phyloP scores from a whole-genome alignment of 1,140 invertebrate species.

The Drosophila navojoa region DNA sequence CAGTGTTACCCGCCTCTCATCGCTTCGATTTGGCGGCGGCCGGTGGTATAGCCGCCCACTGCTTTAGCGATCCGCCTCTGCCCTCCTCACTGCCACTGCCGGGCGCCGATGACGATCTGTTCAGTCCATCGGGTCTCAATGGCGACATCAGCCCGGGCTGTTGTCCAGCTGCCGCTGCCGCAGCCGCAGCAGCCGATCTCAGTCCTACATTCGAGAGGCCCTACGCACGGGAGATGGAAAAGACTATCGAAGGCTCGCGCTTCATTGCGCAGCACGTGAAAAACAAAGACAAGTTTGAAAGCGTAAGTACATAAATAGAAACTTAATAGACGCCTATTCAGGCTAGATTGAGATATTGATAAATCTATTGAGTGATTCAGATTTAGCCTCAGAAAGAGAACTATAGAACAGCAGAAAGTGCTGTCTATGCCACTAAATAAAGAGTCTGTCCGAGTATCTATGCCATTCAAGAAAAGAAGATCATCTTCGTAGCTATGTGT shows the following conservation, averaged over 20 bases:
- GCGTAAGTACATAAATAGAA: conserved; percentile 87
- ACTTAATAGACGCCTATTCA: no score
- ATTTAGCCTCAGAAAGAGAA: no score
- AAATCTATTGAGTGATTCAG: no score
- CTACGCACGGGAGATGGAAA: conserved; percentile 91
- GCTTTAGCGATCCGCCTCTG: conserved; percentile 88
- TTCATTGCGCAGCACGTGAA: conserved; percentile 97
- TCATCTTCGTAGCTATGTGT: no score
- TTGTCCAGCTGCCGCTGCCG: conserved; percentile 72
- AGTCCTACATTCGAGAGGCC: conserved; percentile 92
- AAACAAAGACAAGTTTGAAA: conserved; percentile 97
- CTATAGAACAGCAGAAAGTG: no score
- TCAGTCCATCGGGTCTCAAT: conserved; percentile 87
- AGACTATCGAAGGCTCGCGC: conserved; percentile 94
- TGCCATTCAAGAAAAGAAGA: no score
- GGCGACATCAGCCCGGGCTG: conserved; percentile 85
- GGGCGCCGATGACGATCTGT: conserved; percentile 91
- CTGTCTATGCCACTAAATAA: no score
- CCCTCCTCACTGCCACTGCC: conserved; percentile 88
- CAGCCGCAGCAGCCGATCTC: conserved; percentile 85
- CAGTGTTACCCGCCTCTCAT: conserved; percentile 85
- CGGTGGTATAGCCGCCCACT: conserved; percentile 85
- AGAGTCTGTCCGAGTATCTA: no score
- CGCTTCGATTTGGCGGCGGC: conserved; percentile 85
- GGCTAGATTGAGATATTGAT: no score